These are phyloP conservation scores for Monodelphis domestica DNA, from an alignment of 2,797 vertebrate genomes.

Conservation along the genomic window DNA sequence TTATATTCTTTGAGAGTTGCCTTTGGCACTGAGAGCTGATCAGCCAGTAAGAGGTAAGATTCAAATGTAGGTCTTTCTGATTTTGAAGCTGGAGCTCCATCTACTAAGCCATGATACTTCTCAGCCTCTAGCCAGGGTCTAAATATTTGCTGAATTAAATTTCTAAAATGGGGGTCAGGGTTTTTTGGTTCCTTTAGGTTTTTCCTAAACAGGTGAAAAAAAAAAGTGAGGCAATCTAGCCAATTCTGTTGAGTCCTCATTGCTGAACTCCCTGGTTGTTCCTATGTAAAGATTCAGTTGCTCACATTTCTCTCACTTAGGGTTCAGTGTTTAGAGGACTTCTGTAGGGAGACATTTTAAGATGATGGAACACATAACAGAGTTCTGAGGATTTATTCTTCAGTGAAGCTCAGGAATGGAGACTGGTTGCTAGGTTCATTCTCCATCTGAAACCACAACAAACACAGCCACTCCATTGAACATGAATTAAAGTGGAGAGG, in stretches of 20 bases:
- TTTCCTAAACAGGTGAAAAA: neutral
- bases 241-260: neutral
- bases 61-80: neutral
- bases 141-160: neutral
- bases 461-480: neutral
- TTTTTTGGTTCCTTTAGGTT: neutral
- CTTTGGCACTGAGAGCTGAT: neutral
- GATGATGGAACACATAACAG: neutral
- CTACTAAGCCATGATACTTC: neutral
- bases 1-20: neutral
- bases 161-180: neutral
- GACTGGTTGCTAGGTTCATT: neutral
- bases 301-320: neutral
- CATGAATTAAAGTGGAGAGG: no score
- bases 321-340: neutral
- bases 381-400: neutral
- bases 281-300: neutral
- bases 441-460: neutral
- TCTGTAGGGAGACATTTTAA: no score
- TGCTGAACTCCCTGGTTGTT: neutral
- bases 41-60: neutral
- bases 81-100: neutral
- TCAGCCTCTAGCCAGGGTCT: neutral
- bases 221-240: neutral
- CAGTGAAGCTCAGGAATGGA: neutral